These are phyloP conservation scores for Elgaria multicarinata DNA, from an alignment of 2,113 vertebrate genomes.

Conservation along the genomic window DNA sequence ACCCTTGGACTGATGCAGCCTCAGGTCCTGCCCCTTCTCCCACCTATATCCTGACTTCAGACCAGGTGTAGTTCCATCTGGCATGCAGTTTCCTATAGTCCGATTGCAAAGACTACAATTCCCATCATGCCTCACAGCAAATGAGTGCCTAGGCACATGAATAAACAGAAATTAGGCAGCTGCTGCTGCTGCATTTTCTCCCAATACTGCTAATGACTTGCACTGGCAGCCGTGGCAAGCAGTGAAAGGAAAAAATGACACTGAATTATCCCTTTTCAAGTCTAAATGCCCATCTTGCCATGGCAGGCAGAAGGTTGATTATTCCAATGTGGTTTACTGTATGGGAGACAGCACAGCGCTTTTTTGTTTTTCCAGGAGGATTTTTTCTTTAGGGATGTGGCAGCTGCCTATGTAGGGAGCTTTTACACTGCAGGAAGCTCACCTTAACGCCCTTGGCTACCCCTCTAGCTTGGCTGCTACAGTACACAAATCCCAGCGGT, in stretches of 20 bases:
- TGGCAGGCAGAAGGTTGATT: constrained; percentile 13
- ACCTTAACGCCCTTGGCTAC: background rate
- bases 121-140: background rate
- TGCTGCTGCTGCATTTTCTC: constrained; percentile 18
- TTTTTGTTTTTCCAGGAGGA: background rate
- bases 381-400: background rate
- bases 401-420: background rate
- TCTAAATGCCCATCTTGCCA: background rate
- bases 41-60: background rate
- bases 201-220: constrained; percentile 53
- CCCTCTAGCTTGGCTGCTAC: constrained; percentile 30
- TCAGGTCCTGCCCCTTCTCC: background rate
- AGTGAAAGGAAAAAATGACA: constrained; percentile 4
- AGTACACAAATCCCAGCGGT: constrained; percentile 12
- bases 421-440: constrained; percentile 20
- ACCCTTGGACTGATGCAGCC: too few species aligned
- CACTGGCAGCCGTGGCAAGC: background rate
- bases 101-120: constrained; percentile 1
- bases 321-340: background rate
- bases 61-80: too few species aligned
- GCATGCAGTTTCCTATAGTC: background rate
- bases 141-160: background rate
- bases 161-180: constrained; percentile 16
- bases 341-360: constrained; percentile 11
- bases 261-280: constrained; percentile 8